Percentiles rank a stretch among this genome's conserved stretches.
Evolutionary conservation across 2,113 vertebrate species (phyloP).

Genomic region (Xenus cinereus): DNA sequence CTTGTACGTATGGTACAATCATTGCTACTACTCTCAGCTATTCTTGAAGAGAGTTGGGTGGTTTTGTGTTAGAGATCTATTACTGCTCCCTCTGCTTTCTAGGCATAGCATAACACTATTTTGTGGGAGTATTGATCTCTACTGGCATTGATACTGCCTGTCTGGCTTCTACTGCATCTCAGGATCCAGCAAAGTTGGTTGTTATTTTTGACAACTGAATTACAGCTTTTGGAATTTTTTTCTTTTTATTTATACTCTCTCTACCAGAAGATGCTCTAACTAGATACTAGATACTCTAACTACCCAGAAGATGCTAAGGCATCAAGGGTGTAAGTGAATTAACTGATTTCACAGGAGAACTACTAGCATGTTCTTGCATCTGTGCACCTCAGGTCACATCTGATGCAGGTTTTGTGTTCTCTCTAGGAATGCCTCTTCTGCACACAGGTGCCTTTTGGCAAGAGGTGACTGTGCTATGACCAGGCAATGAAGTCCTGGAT

Average conservation of each 20-base stretch:
- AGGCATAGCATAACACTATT: slow-evolving; percentile 56
- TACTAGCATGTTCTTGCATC: neutral
- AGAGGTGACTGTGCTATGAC: neutral
- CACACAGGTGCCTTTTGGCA: neutral
- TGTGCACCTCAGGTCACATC: neutral
- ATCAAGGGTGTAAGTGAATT: neutral
- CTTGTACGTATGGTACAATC: slow-evolving; percentile 9
- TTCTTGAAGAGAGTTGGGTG: slow-evolving; percentile 44
- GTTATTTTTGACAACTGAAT: neutral
- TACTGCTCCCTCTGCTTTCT: slow-evolving; percentile 71
- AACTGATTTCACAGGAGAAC: neutral
- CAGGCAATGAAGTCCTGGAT: neutral
- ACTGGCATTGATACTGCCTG: slow-evolving; percentile 30
- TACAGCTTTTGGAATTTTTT: neutral
- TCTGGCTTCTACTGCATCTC: slow-evolving; percentile 43
- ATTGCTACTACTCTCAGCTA: neutral
- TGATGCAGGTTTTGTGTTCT: neutral
- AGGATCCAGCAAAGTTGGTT: neutral
- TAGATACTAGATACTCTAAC: no score
- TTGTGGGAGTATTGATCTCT: slow-evolving; percentile 64
- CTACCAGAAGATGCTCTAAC: no score
- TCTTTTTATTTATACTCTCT: neutral
- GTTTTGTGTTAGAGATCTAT: slow-evolving; percentile 50
- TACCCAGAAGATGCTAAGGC: neutral
- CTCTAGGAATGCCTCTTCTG: neutral